phyloP scores from a whole-genome alignment of 2,888 invertebrate species.

The Synanthedon andrenaeformis region DNA sequence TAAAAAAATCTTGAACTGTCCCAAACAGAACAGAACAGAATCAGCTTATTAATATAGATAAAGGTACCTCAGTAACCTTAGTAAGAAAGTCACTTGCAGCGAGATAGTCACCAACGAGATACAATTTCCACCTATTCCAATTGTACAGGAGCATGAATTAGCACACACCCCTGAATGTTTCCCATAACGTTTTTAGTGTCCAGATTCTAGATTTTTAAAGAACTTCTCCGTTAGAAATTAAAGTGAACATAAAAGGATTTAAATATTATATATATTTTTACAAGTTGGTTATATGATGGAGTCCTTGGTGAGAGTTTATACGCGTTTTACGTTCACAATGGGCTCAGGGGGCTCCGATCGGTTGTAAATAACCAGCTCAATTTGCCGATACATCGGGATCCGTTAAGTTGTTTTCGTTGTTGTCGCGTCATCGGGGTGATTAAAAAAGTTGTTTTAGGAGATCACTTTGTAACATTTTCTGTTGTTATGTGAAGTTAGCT shows the following conservation, averaged over 20 bases:
- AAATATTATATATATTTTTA: background rate
- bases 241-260: background rate
- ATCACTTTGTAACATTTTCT: background rate
- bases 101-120: no score
- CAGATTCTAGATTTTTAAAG: no score
- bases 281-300: background rate
- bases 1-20: no score
- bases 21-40: no score
- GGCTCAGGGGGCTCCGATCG: slow-evolving; percentile 9
- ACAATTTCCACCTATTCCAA: no score
- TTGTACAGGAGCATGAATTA: no score
- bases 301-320: background rate
- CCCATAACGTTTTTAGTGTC: no score
- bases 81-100: no score
- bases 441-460: slow-evolving; percentile 24
- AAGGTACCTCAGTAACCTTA: no score
- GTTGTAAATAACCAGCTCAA: slow-evolving; percentile 39
- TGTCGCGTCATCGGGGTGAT: slow-evolving; percentile 36
- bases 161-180: no score
- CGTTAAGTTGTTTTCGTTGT: slow-evolving; percentile 17
- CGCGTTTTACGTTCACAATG: background rate
- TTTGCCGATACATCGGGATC: slow-evolving; percentile 31
- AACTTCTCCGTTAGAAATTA: background rate
- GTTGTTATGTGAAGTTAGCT: no score
- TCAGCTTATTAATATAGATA: no score